phyloP scores from a whole-genome alignment of 2,113 vertebrate species.

The Phyllostomus discolor region DNA sequence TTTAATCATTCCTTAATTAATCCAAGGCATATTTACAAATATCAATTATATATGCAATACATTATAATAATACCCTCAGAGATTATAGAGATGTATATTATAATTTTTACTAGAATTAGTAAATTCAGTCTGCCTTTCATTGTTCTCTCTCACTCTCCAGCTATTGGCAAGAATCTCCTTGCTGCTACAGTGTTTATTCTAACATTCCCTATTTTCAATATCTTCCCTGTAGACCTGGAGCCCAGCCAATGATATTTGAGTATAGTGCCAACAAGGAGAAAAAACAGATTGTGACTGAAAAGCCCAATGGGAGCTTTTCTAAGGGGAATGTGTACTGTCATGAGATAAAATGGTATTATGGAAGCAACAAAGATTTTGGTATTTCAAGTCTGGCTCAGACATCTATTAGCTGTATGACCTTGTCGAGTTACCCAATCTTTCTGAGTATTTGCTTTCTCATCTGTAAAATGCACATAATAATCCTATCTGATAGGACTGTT shows the following conservation, averaged over 20 bases:
- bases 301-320: neutral
- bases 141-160: neutral
- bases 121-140: neutral
- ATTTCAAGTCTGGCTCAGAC: neutral
- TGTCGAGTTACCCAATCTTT: conserved; percentile 5
- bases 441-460: neutral
- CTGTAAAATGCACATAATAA: neutral
- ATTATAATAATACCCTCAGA: conserved; percentile 13
- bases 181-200: conserved; percentile 30
- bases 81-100: neutral
- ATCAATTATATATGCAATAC: neutral
- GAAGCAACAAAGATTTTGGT: neutral
- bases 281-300: conserved; percentile 29
- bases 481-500: neutral
- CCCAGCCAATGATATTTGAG: conserved; percentile 41
- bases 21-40: neutral
- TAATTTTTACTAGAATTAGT: conserved; percentile 3
- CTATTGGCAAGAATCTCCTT: conserved; percentile 39
- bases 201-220: conserved; percentile 52
- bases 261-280: conserved; percentile 9
- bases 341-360: neutral
- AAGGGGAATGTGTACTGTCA: neutral
- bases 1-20: conserved; percentile 13
- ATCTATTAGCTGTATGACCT: neutral
- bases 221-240: neutral